Conservation (phyloP, 2,113 vertebrate genomes). For the Pseudorasbora parva region DNA sequence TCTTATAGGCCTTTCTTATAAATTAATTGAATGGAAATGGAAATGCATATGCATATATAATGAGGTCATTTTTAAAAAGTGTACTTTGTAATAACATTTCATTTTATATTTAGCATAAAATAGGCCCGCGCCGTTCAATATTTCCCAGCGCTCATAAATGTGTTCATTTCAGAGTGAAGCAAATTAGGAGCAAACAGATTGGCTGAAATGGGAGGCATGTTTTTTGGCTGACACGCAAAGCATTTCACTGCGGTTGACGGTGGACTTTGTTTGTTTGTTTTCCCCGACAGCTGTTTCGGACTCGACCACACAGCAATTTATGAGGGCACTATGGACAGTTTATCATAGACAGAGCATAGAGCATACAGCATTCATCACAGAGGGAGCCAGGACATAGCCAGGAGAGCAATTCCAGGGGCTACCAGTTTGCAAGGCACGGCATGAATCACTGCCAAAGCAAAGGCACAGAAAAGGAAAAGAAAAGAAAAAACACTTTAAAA, state of each 20-base stretch:
- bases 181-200: constrained; percentile 17
- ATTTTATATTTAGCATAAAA: constrained; percentile 30
- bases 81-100: constrained; percentile 13
- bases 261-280: constrained; percentile 41
- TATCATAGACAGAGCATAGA: constrained; percentile 47
- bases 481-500: constrained; percentile 18
- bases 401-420: constrained; percentile 47
- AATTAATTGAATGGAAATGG: constrained; percentile 32
- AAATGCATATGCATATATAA: constrained; percentile 12
- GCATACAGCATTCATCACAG: constrained; percentile 49
- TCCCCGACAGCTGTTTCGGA: constrained; percentile 46
- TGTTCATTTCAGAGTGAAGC: background rate
- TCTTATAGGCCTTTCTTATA: constrained; percentile 19
- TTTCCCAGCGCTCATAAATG: constrained; percentile 11
- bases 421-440: constrained; percentile 21
- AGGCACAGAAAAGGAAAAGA: background rate
- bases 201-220: constrained; percentile 40
- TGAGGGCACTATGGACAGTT: constrained; percentile 46
- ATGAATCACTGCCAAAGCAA: constrained; percentile 54
- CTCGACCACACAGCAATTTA: constrained; percentile 50
- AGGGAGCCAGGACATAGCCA: constrained; percentile 23
- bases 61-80: constrained; percentile 38
- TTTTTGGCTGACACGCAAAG: constrained; percentile 41
- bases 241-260: constrained; percentile 22
- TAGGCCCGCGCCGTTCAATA: background rate